These are phyloP conservation scores for Euplagia quadripunctaria DNA, from an alignment of 2,888 invertebrate genomes.

Conservation along the genomic window DNA sequence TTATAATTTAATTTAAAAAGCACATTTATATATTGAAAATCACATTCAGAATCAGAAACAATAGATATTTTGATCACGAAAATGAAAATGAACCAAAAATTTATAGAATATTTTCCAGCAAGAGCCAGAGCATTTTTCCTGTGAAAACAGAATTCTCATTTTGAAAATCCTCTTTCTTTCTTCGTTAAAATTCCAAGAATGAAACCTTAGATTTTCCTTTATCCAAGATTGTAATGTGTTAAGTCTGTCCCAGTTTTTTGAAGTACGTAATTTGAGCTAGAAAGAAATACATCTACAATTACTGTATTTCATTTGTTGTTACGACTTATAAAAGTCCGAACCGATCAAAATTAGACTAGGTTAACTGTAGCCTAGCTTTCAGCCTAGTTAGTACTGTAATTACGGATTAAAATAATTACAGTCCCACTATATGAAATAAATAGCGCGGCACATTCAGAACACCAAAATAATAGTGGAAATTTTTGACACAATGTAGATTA, in stretches of 20 bases:
- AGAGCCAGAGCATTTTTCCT: neutral
- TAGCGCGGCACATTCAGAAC: slow-evolving; percentile 22
- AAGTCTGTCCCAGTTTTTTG: neutral
- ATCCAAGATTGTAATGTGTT: neutral
- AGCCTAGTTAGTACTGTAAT: slow-evolving; percentile 36
- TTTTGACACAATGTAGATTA: slow-evolving; percentile 51
- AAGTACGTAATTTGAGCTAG: neutral
- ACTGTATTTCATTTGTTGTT: neutral
- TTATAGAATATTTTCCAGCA: too few relatives aligned
- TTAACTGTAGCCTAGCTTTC: slow-evolving; percentile 31
- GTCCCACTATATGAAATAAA: slow-evolving; percentile 28
- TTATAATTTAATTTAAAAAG: neutral
- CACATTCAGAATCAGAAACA: neutral
- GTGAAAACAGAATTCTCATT: neutral
- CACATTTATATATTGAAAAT: neutral
- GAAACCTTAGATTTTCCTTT: neutral
- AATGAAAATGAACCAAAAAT: too few relatives aligned
- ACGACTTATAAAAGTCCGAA: neutral
- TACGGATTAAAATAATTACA: slow-evolving; percentile 38
- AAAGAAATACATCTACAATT: neutral
- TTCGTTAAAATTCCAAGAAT: neutral
- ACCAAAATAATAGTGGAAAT: slow-evolving; percentile 36
- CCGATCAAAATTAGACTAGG: slow-evolving; percentile 34
- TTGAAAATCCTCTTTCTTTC: neutral
- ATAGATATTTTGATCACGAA: too few relatives aligned